Evolutionary conservation across 2,888 invertebrate genomes (phyloP), one percentile per base, ranked within the genome.

Genomic region (Phyllotreta striolata): DNA sequence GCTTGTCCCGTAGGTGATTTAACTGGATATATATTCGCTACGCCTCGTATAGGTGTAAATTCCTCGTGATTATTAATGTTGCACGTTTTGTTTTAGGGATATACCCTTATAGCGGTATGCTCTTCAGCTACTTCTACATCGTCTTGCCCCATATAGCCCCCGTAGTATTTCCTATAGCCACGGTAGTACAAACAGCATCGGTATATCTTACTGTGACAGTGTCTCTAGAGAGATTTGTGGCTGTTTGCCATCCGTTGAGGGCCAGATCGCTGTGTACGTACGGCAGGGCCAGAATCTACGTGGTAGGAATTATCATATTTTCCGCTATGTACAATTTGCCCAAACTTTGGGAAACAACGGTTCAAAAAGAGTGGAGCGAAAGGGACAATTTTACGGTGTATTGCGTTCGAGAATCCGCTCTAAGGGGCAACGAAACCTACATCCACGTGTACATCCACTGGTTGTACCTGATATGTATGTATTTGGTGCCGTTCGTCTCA

Each of bases 381-480:
- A 84, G 84, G 57, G 65, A 67, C 38, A 74, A 74, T 40, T 64
- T 63, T 80, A 82, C 68, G 73, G 78, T 92, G 51, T 92, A 90
- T 80, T 91, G 91, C 79, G 87, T 91, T 57, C 83, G 83, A 9
- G 88, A 91, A 7, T 88, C 93, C 58, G 80, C 83, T 12, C 80
- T 92, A 69, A 87, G 95, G 67, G 85, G 86, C 66, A 88, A 93
- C 78, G 83, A 85, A 24, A 81, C 87, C 0, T 97, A 96, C 83
- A 89, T 92, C 64, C 88, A 89, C 41, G 86, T 96, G 44, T 98
- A 98, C 83, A 93, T 96, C 68, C 91, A 95, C 79, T 96, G 96
- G 92, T 86, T 96, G 83, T 97, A 98, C 82, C 87, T 98, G 75
- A 86, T 97, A 68, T 91, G 97, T 74, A 94, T 96, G 88, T 96